phyloP scores from a whole-genome alignment of 2,113 vertebrate genomes.

The Ciconia boyciana region DNA sequence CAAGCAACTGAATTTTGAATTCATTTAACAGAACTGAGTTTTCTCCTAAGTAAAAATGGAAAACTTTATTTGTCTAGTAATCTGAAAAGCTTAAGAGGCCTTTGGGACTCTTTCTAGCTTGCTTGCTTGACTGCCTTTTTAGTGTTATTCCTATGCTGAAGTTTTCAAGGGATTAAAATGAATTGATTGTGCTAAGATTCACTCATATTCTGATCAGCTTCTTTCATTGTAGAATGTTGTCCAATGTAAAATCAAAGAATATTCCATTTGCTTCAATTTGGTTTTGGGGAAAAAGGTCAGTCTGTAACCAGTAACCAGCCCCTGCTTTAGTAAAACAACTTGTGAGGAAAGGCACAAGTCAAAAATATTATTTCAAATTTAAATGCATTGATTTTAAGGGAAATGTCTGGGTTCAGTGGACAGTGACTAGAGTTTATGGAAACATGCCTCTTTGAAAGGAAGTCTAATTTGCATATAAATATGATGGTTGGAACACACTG shows the following conservation, averaged over 20 bases:
- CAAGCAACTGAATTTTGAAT: not conserved
- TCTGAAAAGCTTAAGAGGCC: not conserved
- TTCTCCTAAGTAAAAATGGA: not conserved
- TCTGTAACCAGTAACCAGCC: not conserved
- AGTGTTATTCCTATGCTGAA: not conserved
- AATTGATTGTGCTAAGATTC: not conserved
- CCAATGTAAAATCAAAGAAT: not conserved
- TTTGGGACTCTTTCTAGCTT: not conserved
- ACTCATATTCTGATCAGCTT: not conserved
- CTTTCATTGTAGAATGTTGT: not conserved
- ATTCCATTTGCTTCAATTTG: not conserved
- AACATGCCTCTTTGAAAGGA: not conserved
- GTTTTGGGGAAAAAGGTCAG: not conserved
- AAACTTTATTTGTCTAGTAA: not conserved
- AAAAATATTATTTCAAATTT: constrained; percentile 20
- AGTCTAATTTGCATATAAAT: constrained; percentile 65
- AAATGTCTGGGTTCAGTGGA: constrained; percentile 22
- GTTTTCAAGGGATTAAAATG: not conserved
- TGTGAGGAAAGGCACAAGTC: not conserved
- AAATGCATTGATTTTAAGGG: constrained; percentile 49
- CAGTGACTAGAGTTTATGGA: not conserved
- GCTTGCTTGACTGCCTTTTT: not conserved
- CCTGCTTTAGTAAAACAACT: not conserved
- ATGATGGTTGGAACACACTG: not conserved
- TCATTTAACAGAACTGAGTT: not conserved